phyloP scores from a whole-genome alignment of 2,797 vertebrate species.

The Acomys russatus region DNA sequence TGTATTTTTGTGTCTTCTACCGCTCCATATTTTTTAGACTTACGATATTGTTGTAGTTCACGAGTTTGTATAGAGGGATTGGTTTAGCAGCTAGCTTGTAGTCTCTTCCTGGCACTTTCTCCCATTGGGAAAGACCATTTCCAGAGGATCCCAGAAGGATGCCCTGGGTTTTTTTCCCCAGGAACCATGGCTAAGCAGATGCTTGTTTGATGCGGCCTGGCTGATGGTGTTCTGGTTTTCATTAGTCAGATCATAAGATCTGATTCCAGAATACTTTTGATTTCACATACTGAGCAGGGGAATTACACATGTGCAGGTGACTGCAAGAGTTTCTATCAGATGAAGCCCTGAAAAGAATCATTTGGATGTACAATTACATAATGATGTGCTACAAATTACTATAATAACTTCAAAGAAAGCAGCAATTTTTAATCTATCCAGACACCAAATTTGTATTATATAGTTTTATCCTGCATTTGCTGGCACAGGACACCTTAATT shows the following conservation, averaged over 20 bases:
- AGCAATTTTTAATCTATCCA: constrained; percentile 2
- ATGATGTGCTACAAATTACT: background rate
- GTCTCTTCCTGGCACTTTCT: background rate
- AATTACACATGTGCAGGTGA: background rate
- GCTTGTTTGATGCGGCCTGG: background rate
- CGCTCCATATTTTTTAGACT: constrained; percentile 74
- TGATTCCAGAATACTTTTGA: constrained; percentile 22
- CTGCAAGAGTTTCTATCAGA: background rate
- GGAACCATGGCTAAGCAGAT: background rate
- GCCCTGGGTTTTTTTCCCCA: background rate
- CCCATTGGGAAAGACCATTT: accelerated
- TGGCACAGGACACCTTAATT: background rate
- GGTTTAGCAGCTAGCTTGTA: background rate
- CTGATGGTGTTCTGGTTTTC: background rate
- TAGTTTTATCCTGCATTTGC: background rate
- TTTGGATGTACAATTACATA: constrained; percentile 26
- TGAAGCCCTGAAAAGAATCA: background rate
- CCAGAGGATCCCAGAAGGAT: background rate
- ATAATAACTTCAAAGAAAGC: constrained; percentile 58
- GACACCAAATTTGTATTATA: constrained; percentile 35
- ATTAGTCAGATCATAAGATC: background rate
- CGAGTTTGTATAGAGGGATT: constrained; percentile 33
- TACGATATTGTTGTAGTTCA: constrained; percentile 71
- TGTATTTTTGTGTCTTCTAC: background rate
- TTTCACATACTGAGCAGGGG: constrained; percentile 23